Base-by-base conservation (phyloP, 64 coral and sea anemone species). In the Pocillopora verrucosa region DNA sequence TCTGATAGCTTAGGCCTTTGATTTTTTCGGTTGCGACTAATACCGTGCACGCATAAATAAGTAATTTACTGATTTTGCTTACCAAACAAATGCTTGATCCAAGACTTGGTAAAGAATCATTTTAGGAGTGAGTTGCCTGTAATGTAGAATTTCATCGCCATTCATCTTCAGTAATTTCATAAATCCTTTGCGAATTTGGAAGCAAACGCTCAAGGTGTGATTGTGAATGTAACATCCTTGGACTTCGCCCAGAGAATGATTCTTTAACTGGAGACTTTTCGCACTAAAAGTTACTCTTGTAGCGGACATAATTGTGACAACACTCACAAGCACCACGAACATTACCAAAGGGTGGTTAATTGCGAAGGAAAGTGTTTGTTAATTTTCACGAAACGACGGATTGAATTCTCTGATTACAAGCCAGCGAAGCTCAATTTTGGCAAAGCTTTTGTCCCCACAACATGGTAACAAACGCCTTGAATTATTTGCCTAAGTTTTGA, bases 41-140 rank as follows among this genome's bases (percentile, higher is more conserved):
- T 51, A 51, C 41, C 3, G 41, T 51, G 41, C 41, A 51, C 41
- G 3, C 41, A 51, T 51, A 7, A 51, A 51, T 3, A 0, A 3
- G 7, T 51, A 51, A 4, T 7, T 51, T 70, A 19, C 4, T 22
- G 37, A 78, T 20, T 78, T 9, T 22, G 20, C 76, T 78, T 58
- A 78, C 76, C 76, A 17, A 7, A 78, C 11, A 41, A 78, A 78
- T 24, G 76, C 11, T n/a, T 57, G 38, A 78, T 78, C 76, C 41
- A 78, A 78, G 17, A 78, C 76, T 77, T 77, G 75, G 41, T 51
- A 77, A 56, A 61, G 16, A 11, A 80, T 16, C 78, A 61, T 61
- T 12, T 80, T 58, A 25, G 20, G 22, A n/a, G 57, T 58, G 60
- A 80, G 78, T 34, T 80, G 22, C 19, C 10, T n/a, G 78, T 80